These are phyloP conservation scores for Argyra leucocephala DNA, from an alignment of 2,888 invertebrate genomes.

Conservation along the genomic window DNA sequence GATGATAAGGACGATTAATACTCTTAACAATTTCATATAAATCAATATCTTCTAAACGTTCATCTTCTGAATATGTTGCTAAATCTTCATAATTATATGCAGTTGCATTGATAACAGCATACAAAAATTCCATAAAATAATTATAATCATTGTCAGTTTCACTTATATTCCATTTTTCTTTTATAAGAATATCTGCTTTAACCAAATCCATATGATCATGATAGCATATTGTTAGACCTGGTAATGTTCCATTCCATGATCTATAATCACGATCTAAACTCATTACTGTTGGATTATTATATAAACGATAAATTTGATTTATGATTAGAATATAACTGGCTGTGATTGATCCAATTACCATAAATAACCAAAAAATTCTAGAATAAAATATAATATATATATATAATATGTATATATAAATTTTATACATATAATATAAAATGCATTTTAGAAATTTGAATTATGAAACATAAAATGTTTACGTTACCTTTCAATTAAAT, in stretches of 20 bases:
- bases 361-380: conserved; percentile 33
- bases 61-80: conserved; percentile 41
- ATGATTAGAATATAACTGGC: conserved; percentile 29
- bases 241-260: conserved; percentile 39
- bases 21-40: conserved; percentile 36
- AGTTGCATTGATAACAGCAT: conserved; percentile 44
- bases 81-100: conserved; percentile 41
- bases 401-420: too few relatives aligned
- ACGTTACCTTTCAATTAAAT: background rate
- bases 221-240: conserved; percentile 40
- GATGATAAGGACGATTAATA: conserved; percentile 34
- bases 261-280: conserved; percentile 41
- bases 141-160: conserved; percentile 41
- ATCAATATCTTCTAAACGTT: conserved; percentile 41
- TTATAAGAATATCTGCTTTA: conserved; percentile 35
- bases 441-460: too few relatives aligned
- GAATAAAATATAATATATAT: background rate
- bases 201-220: conserved; percentile 36
- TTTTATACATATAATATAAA: too few relatives aligned
- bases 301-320: conserved; percentile 32
- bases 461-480: too few relatives aligned
- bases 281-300: conserved; percentile 37
- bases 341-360: conserved; percentile 29
- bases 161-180: conserved; percentile 42
- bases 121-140: conserved; percentile 45